Evolutionary conservation across 1,140 invertebrate species (phyloP).

Genomic region (Drosophila jambulina): DNA sequence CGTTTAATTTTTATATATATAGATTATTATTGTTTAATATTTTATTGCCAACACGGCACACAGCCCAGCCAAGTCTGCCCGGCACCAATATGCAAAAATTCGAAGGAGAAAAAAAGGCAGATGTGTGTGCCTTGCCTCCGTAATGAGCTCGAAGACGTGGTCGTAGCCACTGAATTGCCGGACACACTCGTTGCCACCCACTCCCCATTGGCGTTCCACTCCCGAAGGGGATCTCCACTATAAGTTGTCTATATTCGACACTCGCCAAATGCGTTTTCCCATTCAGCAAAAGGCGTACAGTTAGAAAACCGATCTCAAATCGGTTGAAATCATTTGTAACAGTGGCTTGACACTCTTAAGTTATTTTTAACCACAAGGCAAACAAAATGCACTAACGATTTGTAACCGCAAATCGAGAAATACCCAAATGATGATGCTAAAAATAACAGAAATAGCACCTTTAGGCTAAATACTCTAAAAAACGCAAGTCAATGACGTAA

Average conservation of each 20-base stretch:
- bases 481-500: background rate
- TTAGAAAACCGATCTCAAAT: slow-evolving; percentile 22
- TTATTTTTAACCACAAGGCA: slow-evolving; percentile 7
- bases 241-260: slow-evolving; percentile 59
- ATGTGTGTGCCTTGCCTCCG: slow-evolving; percentile 72
- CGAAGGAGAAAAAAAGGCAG: slow-evolving; percentile 57
- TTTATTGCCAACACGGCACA: slow-evolving; percentile 54
- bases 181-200: slow-evolving; percentile 45
- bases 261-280: slow-evolving; percentile 65
- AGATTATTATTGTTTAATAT: slow-evolving; percentile 69
- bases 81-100: slow-evolving; percentile 65
- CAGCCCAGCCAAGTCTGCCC: slow-evolving; percentile 45
- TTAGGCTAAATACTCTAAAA: slow-evolving; percentile 1
- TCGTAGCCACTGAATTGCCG: slow-evolving; percentile 47
- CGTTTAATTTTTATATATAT: too few relatives aligned
- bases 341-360: slow-evolving; percentile 25
- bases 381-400: slow-evolving; percentile 10
- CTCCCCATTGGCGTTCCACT: slow-evolving; percentile 20
- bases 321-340: slow-evolving; percentile 16
- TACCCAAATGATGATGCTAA: slow-evolving; percentile 19
- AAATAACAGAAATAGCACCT: background rate
- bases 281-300: slow-evolving; percentile 44
- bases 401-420: slow-evolving; percentile 17
- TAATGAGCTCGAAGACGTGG: slow-evolving; percentile 65
- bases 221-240: slow-evolving; percentile 44